phyloP scores from a whole-genome alignment of 1,140 invertebrate species.

The Drosophila guanche region DNA sequence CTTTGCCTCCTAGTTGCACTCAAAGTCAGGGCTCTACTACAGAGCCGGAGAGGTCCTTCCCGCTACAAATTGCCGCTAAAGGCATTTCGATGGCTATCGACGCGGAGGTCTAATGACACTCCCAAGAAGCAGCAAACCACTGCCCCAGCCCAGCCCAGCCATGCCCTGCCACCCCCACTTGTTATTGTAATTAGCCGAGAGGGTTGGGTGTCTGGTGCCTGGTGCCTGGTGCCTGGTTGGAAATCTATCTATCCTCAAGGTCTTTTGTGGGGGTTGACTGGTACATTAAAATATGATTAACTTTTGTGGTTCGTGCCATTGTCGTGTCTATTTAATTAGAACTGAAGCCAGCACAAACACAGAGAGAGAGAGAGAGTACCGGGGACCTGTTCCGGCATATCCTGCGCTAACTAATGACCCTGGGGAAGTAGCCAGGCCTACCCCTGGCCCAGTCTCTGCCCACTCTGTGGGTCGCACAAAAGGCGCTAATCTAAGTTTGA shows the following conservation, averaged over 20 bases:
- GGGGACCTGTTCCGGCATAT: conserved; percentile 27
- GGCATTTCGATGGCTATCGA: conserved; percentile 59
- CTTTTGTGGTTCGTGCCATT: conserved; percentile 69
- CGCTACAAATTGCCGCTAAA: conserved; percentile 37
- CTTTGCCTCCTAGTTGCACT: background rate
- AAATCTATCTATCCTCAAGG: conserved; percentile 3
- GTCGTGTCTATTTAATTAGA: conserved; percentile 79
- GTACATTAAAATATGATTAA: conserved; percentile 79
- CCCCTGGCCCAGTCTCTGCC: no score
- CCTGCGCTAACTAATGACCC: conserved; percentile 73
- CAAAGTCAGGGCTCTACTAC: background rate
- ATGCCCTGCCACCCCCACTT: conserved; percentile 12
- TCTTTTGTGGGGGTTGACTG: conserved; percentile 37
- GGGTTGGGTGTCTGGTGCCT: background rate
- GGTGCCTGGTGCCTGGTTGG: no score
- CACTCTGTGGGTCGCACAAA: conserved; percentile 36
- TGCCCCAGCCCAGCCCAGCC: background rate
- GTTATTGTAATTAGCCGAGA: conserved; percentile 71
- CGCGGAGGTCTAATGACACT: conserved; percentile 43
- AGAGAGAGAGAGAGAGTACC: no score
- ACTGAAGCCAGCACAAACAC: conserved; percentile 11
- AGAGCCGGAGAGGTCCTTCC: no score
- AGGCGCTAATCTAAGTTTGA: conserved; percentile 81
- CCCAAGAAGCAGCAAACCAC: conserved; percentile 1
- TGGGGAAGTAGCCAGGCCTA: conserved; percentile 13